Percentiles rank a stretch among this genome's conserved stretches.
Evolutionary conservation across 2,113 vertebrate genomes (phyloP).

Genomic region (Trogon surrucura): DNA sequence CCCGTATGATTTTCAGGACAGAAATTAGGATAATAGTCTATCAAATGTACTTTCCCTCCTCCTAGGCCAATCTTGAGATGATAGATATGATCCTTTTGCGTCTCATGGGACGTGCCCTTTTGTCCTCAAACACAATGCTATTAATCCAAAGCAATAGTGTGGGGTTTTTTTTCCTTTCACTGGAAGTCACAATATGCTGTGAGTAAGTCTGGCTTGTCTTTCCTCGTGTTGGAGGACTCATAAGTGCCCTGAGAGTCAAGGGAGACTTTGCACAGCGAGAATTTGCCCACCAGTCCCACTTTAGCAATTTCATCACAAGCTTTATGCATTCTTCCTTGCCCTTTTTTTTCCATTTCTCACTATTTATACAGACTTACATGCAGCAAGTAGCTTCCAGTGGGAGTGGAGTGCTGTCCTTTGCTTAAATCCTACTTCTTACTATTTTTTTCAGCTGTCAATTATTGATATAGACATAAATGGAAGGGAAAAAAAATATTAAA

Average conservation of each 20-base stretch:
- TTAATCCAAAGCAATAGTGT: conserved; percentile 10
- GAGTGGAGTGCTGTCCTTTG: not conserved
- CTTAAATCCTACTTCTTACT: not conserved
- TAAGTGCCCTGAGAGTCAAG: not conserved
- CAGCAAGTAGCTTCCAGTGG: not conserved
- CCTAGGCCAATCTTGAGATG: not conserved
- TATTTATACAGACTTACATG: not conserved
- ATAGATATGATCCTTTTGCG: not conserved
- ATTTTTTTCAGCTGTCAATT: not conserved
- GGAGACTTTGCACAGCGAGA: not conserved
- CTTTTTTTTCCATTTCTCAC: not conserved
- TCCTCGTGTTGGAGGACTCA: not conserved
- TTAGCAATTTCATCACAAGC: not conserved
- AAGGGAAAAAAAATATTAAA: not conserved
- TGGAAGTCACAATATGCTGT: not conserved
- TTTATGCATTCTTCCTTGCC: not conserved
- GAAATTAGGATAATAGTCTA: conserved; percentile 61
- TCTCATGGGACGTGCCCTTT: not conserved
- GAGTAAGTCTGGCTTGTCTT: not conserved
- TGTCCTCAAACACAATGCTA: not conserved
- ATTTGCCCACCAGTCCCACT: not conserved
- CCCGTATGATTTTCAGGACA: not conserved
- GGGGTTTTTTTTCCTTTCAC: not conserved
- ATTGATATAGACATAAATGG: not conserved
- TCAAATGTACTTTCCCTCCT: conserved; percentile 36